A percentile compares a stretch with the other conserved stretches of the same genome.
These are phyloP conservation scores for Drosophila suzukii DNA, from an alignment of 1,140 invertebrate species.

Conservation along the genomic window DNA sequence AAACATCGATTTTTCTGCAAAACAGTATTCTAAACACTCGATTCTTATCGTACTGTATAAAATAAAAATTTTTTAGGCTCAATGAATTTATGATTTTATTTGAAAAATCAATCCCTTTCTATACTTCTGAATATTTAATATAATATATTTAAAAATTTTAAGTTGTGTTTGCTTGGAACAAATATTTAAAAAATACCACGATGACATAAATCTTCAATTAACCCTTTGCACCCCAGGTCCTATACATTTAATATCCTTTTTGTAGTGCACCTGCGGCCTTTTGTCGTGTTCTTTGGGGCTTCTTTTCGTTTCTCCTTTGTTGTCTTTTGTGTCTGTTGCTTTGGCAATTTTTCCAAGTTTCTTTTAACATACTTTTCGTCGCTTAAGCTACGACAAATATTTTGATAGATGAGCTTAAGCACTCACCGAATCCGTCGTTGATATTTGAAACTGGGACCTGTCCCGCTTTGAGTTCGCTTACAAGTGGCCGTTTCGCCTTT, in stretches of 20 bases:
- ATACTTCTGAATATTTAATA: too few relatives aligned
- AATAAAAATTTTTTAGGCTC: too few relatives aligned
- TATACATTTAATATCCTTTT: conserved; percentile 15
- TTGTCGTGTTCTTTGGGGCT: neutral
- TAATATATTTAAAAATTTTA: neutral
- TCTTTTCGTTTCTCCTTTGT: neutral
- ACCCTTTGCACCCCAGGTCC: conserved; percentile 9
- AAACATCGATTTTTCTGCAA: too few relatives aligned
- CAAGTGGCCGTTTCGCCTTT: conserved; percentile 44
- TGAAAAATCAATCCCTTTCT: too few relatives aligned
- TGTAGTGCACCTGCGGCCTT: conserved; percentile 5
- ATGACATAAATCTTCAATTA: conserved; percentile 35
- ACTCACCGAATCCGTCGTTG: conserved; percentile 52
- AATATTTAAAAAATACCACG: neutral
- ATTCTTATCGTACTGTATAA: too few relatives aligned
- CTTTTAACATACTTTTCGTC: conserved; percentile 42
- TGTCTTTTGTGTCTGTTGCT: conserved; percentile 9
- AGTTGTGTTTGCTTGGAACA: neutral
- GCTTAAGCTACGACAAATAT: conserved; percentile 59
- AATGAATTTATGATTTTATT: too few relatives aligned
- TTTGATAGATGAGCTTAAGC: conserved; percentile 65
- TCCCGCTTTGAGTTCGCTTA: conserved; percentile 48
- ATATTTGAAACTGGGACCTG: conserved; percentile 56
- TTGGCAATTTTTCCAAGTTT: conserved; percentile 36
- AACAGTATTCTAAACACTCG: too few relatives aligned